A percentile compares a stretch with the other conserved stretches of the same genome.
phyloP scores from a whole-genome alignment of 2,888 invertebrate genomes.

The Glyphotaelius pellucidus region DNA sequence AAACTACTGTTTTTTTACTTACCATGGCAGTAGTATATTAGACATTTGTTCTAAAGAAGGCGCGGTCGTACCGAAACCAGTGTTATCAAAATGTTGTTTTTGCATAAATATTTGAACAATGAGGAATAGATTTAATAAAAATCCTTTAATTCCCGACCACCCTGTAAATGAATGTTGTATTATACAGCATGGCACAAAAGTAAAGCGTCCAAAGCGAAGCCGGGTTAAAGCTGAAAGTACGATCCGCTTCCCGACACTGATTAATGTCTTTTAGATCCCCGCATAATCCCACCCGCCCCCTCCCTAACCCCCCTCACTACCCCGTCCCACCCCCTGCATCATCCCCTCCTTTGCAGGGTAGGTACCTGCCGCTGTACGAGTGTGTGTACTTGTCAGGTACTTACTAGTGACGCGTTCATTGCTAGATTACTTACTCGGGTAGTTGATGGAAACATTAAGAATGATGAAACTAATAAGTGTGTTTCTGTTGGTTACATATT shows the following conservation, averaged over 20 bases:
- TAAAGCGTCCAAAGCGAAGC: conserved; percentile 61
- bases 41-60: too few species aligned
- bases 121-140: background rate
- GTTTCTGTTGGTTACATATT: too few species aligned
- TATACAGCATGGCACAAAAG: conserved; percentile 64
- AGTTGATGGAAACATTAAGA: background rate
- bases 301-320: conserved; percentile 70
- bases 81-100: background rate
- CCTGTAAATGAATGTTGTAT: conserved; percentile 49
- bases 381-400: background rate
- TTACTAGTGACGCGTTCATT: background rate
- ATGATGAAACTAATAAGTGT: background rate
- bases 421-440: background rate
- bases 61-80: too few species aligned
- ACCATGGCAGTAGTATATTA: too few species aligned
- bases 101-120: background rate
- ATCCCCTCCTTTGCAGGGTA: conserved; percentile 71
- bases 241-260: conserved; percentile 78
- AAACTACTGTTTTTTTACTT: too few species aligned
- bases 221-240: conserved; percentile 70
- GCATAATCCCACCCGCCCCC: conserved; percentile 81
- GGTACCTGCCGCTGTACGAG: background rate
- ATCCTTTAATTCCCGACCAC: background rate
- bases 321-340: conserved; percentile 67
- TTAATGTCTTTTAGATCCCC: conserved; percentile 84